Percentiles rank a stretch among this genome's conserved stretches.
phyloP scores from a whole-genome alignment of 1,140 invertebrate species.

The Phocides pigmalion region DNA sequence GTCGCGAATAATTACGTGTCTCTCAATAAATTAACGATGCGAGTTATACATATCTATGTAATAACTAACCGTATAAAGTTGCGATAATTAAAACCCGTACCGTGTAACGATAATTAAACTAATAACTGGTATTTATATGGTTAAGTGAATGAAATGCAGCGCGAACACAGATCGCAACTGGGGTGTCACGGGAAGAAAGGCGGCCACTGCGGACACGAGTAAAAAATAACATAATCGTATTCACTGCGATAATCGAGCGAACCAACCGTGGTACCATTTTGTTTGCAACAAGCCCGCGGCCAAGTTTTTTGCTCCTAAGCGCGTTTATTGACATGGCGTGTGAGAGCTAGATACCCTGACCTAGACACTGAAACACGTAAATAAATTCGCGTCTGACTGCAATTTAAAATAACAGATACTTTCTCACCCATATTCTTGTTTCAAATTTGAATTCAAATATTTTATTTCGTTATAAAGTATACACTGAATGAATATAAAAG shows the following conservation, averaged over 20 bases:
- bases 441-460: too few relatives aligned
- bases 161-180: constrained; percentile 62
- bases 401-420: neutral
- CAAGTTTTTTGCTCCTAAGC: constrained; percentile 16
- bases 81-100: constrained; percentile 32
- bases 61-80: constrained; percentile 8
- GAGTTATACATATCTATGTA: neutral
- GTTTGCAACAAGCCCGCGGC: constrained; percentile 12
- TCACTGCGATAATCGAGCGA: constrained; percentile 27
- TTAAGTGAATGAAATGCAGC: constrained; percentile 55
- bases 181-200: constrained; percentile 66
- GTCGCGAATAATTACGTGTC: too few relatives aligned
- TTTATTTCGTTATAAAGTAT: too few relatives aligned
- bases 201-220: constrained; percentile 35
- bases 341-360: constrained; percentile 17
- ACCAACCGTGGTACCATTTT: constrained; percentile 30
- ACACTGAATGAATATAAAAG: too few relatives aligned
- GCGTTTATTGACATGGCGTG: constrained; percentile 16
- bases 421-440: too few relatives aligned
- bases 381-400: neutral
- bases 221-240: constrained; percentile 28
- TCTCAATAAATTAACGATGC: neutral
- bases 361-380: constrained; percentile 1
- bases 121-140: constrained; percentile 27
- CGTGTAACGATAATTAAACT: constrained; percentile 20